Evolutionary conservation across 2,888 invertebrate genomes (phyloP), one percentile per base, ranked within the genome.

Genomic region (Alloscopus bannaensis): DNA sequence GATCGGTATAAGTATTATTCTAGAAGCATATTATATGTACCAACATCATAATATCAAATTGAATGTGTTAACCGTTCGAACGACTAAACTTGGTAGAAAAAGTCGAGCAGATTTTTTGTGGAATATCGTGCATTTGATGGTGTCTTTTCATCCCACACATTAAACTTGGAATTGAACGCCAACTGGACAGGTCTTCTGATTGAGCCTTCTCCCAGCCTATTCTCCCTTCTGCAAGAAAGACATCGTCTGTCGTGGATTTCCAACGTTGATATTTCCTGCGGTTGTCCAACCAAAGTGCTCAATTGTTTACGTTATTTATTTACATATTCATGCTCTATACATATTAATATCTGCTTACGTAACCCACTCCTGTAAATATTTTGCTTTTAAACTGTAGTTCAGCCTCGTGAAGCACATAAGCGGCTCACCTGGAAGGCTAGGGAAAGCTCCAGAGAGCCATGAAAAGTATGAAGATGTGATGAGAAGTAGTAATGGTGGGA

Each of bases 101-200:
- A n/a, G n/a, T n/a, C n/a, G n/a, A n/a, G n/a, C n/a, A n/a, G 88
- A 3, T 87, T 88, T 77, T 88, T 88, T 78, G 83, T 88, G 6
- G 88, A 88, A 81, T 87, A 87, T 72, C 88, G 88, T n/a, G 88
- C 88, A 3, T 80, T 87, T 70, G 87, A 88, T 83, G 88, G 88
- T 2, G 88, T 88, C 81, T 87, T 86, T 16, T 81, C 87, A 16
- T 88, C 88, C 6, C 88, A 88, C 78, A 87, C 87, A 13, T 81
- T 88, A 3, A 86, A 86, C 70, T 86, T 88, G 59, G 88, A 88
- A 83, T 81, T 86, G 62, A 80, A 84, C 13, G 76, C 86, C 13
- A 86, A 86, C 22, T 88, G 88, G 88, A 85, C 80, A n/a, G 88
- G 87, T 0, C 59, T 88, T n/a, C 84, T 88, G 22, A 85, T 88